phyloP scores from a whole-genome alignment of 2,797 vertebrate genomes.

The Erpetoichthys calabaricus region DNA sequence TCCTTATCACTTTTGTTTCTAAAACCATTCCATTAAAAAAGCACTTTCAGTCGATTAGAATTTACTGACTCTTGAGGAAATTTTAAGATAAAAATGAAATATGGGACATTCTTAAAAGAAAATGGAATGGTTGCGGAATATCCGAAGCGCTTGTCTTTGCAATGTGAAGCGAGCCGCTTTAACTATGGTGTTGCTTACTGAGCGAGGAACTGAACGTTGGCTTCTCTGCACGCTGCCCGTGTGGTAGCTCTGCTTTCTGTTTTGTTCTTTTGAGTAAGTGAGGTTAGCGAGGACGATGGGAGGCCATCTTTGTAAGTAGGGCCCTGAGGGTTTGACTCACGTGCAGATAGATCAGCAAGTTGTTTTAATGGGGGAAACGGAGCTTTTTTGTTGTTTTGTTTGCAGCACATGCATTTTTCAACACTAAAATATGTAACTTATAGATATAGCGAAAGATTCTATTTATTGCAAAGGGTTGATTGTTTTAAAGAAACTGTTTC shows the following conservation, averaged over 20 bases:
- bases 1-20: constrained; percentile 42
- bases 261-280: constrained; percentile 34
- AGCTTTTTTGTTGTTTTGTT: constrained; percentile 32
- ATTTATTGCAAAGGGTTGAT: constrained; percentile 62
- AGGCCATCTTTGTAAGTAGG: constrained; percentile 45
- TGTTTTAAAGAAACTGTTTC: constrained; percentile 5
- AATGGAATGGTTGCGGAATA: constrained; percentile 58
- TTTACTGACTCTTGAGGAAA: constrained; percentile 52
- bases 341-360: constrained; percentile 25
- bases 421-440: constrained; percentile 74
- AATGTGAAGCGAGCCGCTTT: constrained; percentile 46
- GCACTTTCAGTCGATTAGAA: constrained; percentile 81
- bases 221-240: too few relatives aligned
- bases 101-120: constrained; percentile 40
- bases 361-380: constrained; percentile 18
- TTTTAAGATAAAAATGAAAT: constrained; percentile 10
- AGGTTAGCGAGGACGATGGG: constrained; percentile 38
- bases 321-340: constrained; percentile 40
- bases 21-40: constrained; percentile 78
- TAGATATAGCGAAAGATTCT: constrained; percentile 65
- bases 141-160: constrained; percentile 32
- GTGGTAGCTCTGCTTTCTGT: background rate
- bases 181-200: constrained; percentile 39
- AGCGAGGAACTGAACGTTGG: constrained; percentile 22
- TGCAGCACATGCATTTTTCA: constrained; percentile 53